These are phyloP conservation scores for Apaloderma vittatum DNA, from an alignment of 2,113 vertebrate genomes.

Conservation along the genomic window DNA sequence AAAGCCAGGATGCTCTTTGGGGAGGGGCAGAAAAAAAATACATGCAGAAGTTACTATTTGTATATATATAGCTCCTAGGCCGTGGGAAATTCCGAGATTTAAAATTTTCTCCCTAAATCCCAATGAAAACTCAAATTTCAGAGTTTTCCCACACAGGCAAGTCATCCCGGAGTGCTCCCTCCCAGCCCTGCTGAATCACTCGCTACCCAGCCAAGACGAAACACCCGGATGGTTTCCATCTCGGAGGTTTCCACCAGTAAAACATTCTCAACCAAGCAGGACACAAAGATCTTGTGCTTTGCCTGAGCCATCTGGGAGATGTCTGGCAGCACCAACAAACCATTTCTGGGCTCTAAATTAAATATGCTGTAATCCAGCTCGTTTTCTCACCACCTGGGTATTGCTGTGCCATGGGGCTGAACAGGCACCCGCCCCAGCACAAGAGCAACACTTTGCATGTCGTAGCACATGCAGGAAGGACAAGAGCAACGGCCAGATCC, in stretches of 20 bases:
- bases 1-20: not conserved
- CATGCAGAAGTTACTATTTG: fast-evolving
- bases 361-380: not conserved
- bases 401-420: not conserved
- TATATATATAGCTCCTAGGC: not conserved
- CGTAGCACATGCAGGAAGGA: not conserved
- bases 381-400: fast-evolving
- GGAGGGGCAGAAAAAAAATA: not conserved
- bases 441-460: not conserved
- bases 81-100: not conserved
- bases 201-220: not conserved
- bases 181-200: not conserved
- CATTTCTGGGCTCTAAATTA: not conserved
- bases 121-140: not conserved
- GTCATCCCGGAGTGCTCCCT: not conserved
- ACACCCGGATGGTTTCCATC: not conserved
- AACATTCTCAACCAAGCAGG: not conserved
- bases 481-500: not conserved
- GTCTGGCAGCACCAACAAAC: not conserved
- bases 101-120: not conserved
- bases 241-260: not conserved
- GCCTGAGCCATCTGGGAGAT: not conserved
- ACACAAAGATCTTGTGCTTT: not conserved
- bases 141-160: not conserved
- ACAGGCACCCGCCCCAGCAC: not conserved